phyloP scores from a whole-genome alignment of 2,113 vertebrate species.

The Desmodus rotundus region DNA sequence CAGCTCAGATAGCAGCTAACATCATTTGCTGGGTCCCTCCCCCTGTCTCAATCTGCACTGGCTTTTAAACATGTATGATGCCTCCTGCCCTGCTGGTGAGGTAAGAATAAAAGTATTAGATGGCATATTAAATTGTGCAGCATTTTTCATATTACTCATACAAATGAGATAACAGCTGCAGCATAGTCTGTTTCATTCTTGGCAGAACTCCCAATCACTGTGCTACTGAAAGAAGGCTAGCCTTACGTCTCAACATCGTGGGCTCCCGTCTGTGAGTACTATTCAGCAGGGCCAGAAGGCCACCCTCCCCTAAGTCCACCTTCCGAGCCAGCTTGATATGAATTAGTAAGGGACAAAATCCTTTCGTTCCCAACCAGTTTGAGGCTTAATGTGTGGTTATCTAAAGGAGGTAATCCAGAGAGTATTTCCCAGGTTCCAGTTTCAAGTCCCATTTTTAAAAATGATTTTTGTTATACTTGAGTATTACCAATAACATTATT shows the following conservation, averaged over 20 bases:
- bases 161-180: constrained; percentile 68
- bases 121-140: constrained; percentile 62
- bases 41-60: background rate
- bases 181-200: constrained; percentile 46
- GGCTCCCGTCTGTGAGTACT: background rate
- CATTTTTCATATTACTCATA: constrained; percentile 63
- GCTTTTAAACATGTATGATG: constrained; percentile 47
- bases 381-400: background rate
- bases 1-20: constrained; percentile 54
- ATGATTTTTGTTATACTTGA: background rate
- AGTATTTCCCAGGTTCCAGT: constrained; percentile 7
- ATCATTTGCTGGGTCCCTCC: constrained; percentile 21
- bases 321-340: background rate
- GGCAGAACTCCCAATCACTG: constrained; percentile 46
- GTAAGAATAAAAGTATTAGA: constrained; percentile 65
- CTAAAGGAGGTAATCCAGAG: background rate
- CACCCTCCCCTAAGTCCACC: background rate
- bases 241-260: background rate
- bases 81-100: constrained; percentile 38
- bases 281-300: background rate
- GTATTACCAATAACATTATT: background rate
- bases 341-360: constrained; percentile 5
- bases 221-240: background rate
- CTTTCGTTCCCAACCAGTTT: constrained; percentile 15
- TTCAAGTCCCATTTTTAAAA: background rate